phyloP scores from a whole-genome alignment of 2,113 vertebrate genomes.

The Silurus meridionalis region DNA sequence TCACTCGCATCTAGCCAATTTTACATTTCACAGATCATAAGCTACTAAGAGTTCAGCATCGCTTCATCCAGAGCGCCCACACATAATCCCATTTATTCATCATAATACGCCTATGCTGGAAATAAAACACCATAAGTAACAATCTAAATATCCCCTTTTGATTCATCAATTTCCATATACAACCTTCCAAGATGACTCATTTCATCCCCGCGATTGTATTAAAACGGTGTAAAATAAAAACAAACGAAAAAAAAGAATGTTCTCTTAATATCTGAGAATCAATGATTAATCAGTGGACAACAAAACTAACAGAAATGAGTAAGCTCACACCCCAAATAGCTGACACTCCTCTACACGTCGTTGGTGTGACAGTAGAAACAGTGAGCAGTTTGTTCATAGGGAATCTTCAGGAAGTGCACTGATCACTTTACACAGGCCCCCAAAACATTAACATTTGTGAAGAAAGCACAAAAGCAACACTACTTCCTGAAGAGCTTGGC shows the following conservation, averaged over 20 bases:
- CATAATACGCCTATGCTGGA: background rate
- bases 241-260: too few relatives aligned
- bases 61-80: background rate
- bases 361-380: background rate
- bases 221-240: too few relatives aligned
- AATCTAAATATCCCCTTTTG: background rate
- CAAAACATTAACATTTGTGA: background rate
- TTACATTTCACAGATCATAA: background rate
- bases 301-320: background rate
- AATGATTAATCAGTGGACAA: background rate
- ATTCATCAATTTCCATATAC: background rate
- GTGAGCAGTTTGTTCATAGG: background rate
- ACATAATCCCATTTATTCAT: background rate
- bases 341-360: background rate
- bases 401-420: background rate
- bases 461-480: background rate
- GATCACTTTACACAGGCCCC: background rate
- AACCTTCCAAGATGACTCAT: background rate
- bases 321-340: background rate
- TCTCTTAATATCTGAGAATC: too few relatives aligned
- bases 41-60: background rate
- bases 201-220: background rate
- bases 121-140: background rate
- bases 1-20: background rate
- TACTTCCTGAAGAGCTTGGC: background rate